phyloP scores from a whole-genome alignment of 92 coral and sea anemone species.

The Galaxea fascicularis region DNA sequence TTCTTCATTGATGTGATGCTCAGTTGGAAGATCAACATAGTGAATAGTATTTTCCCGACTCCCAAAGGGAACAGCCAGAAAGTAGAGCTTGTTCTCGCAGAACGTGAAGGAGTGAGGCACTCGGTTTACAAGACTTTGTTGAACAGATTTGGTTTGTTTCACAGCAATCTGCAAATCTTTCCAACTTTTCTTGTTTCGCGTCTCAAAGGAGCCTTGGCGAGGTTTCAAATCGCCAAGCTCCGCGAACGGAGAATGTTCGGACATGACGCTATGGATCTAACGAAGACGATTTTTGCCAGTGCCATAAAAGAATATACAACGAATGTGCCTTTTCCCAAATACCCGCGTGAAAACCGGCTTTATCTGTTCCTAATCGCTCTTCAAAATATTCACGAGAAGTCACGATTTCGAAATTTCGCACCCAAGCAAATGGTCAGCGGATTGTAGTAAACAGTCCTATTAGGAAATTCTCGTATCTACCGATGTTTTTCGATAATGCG shows the following conservation, averaged over 20 bases:
- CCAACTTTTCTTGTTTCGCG: constrained; percentile 64
- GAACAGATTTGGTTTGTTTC: constrained; percentile 79
- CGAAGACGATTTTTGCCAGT: constrained; percentile 21
- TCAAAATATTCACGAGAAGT: constrained; percentile 24
- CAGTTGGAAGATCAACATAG: constrained; percentile 81
- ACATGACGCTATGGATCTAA: constrained; percentile 39
- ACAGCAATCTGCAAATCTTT: constrained; percentile 90
- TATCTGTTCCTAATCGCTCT: not conserved
- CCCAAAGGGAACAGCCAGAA: constrained; percentile 90
- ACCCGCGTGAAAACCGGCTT: constrained; percentile 27
- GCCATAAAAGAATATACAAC: constrained; percentile 26
- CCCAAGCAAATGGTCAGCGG: constrained; percentile 52
- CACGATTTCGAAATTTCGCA: constrained; percentile 61
- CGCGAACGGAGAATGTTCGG: constrained; percentile 35
- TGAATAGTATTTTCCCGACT: constrained; percentile 96
- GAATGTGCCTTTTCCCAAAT: not conserved
- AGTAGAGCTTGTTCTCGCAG: constrained; percentile 86
- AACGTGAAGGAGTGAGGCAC: constrained; percentile 97
- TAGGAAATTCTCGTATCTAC: constrained; percentile 24
- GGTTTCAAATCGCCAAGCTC: constrained; percentile 43
- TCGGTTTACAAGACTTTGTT: constrained; percentile 83
- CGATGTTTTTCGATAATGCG: constrained; percentile 31
- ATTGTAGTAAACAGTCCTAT: constrained; percentile 43
- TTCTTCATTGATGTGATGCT: constrained; percentile 4
- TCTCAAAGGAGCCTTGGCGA: constrained; percentile 39